Conservation (phyloP, 2,797 vertebrate species). For the Hapalemur alaotrensis region DNA sequence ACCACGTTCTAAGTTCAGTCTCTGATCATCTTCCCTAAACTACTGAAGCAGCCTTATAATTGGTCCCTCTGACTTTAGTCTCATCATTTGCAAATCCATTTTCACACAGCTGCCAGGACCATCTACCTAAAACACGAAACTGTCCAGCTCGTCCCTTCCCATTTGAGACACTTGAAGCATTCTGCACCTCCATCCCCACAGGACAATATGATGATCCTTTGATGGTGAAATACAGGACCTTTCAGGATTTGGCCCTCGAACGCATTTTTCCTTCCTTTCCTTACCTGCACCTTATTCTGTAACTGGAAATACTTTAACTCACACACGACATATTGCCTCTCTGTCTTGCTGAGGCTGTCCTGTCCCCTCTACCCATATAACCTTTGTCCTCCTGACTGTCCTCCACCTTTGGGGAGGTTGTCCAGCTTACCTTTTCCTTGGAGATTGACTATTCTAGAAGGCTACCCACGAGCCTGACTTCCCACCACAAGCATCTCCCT, state of each 20-base stretch:
- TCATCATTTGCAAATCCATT: neutral
- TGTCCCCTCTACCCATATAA: neutral
- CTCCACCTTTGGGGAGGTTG: neutral
- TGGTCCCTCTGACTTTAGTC: neutral
- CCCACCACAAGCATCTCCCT: neutral
- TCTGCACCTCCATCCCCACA: neutral
- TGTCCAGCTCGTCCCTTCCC: neutral
- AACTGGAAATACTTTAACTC: neutral
- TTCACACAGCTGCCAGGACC: neutral
- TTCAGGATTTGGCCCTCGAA: neutral
- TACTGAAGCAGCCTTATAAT: neutral
- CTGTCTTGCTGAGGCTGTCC: neutral
- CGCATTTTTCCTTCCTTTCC: neutral
- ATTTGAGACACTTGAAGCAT: neutral
- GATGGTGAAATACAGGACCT: neutral
- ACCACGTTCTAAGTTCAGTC: neutral
- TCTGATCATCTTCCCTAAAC: neutral
- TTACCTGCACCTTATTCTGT: neutral
- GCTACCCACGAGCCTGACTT: neutral
- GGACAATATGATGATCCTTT: neutral
- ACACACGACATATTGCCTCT: neutral
- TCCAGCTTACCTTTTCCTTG: neutral
- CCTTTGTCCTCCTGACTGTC: neutral
- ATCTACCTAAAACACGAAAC: neutral
- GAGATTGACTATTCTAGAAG: neutral